These are phyloP conservation scores for Chrysocyon brachyurus DNA, from an alignment of 2,797 vertebrate species.

Conservation along the genomic window DNA sequence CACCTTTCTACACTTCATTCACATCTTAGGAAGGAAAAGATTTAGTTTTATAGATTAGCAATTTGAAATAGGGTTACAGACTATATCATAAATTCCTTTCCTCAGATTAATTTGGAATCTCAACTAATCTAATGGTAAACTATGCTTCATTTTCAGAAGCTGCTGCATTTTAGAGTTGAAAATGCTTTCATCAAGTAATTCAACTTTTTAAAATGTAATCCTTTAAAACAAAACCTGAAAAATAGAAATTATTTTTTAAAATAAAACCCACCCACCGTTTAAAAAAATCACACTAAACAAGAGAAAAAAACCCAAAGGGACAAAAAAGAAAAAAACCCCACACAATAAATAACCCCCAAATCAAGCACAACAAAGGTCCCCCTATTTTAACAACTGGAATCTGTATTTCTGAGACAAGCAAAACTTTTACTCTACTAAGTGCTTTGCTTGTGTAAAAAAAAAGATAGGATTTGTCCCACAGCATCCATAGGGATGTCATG, in stretches of 20 bases:
- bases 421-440: conserved; percentile 68
- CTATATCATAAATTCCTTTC: background rate
- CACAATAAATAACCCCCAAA: conserved; percentile 35
- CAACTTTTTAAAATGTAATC: conserved; percentile 45
- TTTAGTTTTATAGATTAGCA: conserved; percentile 20
- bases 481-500: conserved; percentile 60
- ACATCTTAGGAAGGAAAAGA: conserved; percentile 46
- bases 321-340: conserved; percentile 38
- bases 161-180: conserved; percentile 44
- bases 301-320: conserved; percentile 43
- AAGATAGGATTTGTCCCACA: conserved; percentile 48
- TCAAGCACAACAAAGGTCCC: conserved; percentile 57
- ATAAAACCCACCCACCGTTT: conserved; percentile 20
- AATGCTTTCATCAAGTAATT: conserved; percentile 60
- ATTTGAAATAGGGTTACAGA: conserved; percentile 48
- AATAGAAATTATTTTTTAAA: conserved; percentile 39
- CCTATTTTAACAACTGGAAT: conserved; percentile 61
- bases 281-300: conserved; percentile 64
- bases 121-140: conserved; percentile 55
- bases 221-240: conserved; percentile 47
- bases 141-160: conserved; percentile 50
- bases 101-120: conserved; percentile 21
- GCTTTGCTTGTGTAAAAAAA: conserved; percentile 80
- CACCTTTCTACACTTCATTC: background rate
- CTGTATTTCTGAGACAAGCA: conserved; percentile 77